phyloP scores from a whole-genome alignment of 2,113 vertebrate genomes.

The Coregonus clupeaformis region DNA sequence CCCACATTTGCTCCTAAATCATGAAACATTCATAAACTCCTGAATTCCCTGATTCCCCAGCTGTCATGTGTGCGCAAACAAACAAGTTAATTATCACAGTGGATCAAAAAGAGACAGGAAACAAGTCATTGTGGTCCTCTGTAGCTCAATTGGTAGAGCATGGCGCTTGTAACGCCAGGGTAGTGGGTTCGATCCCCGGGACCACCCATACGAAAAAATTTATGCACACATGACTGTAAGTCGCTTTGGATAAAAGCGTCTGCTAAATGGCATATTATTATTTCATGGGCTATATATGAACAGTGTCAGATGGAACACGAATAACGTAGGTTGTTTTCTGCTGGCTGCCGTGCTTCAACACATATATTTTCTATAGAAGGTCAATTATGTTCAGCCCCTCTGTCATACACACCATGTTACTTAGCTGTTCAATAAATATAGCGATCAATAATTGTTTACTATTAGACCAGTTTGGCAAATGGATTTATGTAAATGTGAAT shows the following conservation, averaged over 20 bases:
- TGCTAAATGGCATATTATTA: too few species aligned
- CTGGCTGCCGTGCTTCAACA: slow-evolving; percentile 8
- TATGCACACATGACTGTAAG: too few species aligned
- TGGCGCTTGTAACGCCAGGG: too few species aligned
- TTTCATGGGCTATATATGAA: slow-evolving; percentile 20
- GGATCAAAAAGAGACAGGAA: slow-evolving; percentile 45
- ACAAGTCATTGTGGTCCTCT: too few species aligned
- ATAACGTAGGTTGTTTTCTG: neutral
- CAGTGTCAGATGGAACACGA: neutral
- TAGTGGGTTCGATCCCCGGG: too few species aligned
- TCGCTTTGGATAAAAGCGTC: too few species aligned
- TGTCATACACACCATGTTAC: neutral
- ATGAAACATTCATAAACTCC: slow-evolving; percentile 65
- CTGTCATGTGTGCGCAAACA: slow-evolving; percentile 44
- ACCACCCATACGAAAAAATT: too few species aligned
- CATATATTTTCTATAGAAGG: slow-evolving; percentile 1
- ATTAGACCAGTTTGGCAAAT: neutral
- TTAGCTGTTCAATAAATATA: neutral
- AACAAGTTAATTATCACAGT: slow-evolving; percentile 60
- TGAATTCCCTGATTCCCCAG: slow-evolving; percentile 24
- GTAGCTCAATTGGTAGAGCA: too few species aligned
- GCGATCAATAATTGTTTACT: neutral
- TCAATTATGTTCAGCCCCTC: neutral
- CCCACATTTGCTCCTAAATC: slow-evolving; percentile 50
- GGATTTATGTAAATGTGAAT: neutral